Evolutionary conservation across 2,888 invertebrate genomes (phyloP), one percentile per base, ranked within the genome.

Genomic region (Plebejus anna): DNA sequence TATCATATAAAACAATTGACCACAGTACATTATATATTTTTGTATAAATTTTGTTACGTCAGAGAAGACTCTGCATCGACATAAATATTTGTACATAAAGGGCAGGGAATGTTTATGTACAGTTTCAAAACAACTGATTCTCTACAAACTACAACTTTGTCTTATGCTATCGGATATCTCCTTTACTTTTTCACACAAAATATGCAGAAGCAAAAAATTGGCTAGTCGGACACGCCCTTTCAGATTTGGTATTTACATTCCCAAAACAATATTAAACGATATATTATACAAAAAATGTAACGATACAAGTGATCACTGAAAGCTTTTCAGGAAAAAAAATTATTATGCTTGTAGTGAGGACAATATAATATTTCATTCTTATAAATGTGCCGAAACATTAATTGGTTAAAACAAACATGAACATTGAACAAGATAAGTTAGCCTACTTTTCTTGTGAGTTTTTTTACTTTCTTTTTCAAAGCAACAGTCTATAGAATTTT

Each of bases 1-100:
- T 76, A 73, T 57, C 57, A 57, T 71, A 76, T 66, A 75, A 75
- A 75, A 75, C 76, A 76, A 76, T 76, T 76, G 76, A 76, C 76
- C 36, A 38, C 36, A 76, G 70, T 70, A 76, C 57, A 57, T 75
- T 32, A 55, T 76, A 71, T 55, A 76, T 57, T 71, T 76, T 76
- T 16, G 36, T 57, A 57, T 38, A 76, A 71, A 57, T 57, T 57
- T 76, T 70, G 55, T 55, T 71, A 76, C 9, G 51, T 38, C 71
- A 73, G 72, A 72, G 72, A 73, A 73, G 51, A 73, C 42, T 47
- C 51, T 73, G 51, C 51, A 51, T 73, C 16, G 73, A 73, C 73
- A 16, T 71, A 9, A 57, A 55, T 76, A 76, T 76, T 76, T 76
- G 76, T 76, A 76, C 76, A 76, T 76, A 76, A 76, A 59, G 73